These are phyloP conservation scores for Pelobates cultripes DNA, from an alignment of 2,797 vertebrate genomes.

Conservation along the genomic window DNA sequence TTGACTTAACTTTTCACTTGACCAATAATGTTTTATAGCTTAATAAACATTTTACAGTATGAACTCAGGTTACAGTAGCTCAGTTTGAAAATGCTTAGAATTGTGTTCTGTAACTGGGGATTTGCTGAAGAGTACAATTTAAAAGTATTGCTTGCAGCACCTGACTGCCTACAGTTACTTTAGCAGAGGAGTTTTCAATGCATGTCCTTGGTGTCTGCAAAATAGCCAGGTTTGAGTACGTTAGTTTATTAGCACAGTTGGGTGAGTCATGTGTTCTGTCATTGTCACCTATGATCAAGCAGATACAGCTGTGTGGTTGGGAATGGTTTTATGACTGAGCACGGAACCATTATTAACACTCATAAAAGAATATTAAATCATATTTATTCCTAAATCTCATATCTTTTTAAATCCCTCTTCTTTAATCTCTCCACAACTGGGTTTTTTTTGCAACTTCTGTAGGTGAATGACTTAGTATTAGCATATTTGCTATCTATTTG, in stretches of 20 bases:
- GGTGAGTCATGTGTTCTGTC: background rate
- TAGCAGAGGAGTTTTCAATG: background rate
- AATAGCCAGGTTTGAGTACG: background rate
- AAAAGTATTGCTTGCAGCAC: background rate
- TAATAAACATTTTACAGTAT: background rate
- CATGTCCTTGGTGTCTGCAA: background rate
- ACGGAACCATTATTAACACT: background rate
- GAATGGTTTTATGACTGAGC: background rate
- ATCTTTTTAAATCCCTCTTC: no score
- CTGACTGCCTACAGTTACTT: background rate
- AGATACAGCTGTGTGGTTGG: background rate
- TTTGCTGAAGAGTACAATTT: slow-evolving; percentile 1
- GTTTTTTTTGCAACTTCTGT: no score
- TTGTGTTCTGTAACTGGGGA: background rate
- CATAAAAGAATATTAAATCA: no score
- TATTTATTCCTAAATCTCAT: no score
- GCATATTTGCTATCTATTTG: no score
- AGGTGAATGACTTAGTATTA: no score
- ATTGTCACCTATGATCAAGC: background rate
- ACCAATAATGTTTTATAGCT: background rate
- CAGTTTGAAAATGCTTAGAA: background rate
- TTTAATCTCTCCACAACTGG: no score
- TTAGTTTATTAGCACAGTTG: background rate
- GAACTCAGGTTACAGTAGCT: background rate
- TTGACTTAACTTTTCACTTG: background rate